Evolutionary conservation across 2,797 vertebrate genomes (phyloP), one percentile per base, ranked within the genome.

Genomic region (Peromyscus nudipes): DNA sequence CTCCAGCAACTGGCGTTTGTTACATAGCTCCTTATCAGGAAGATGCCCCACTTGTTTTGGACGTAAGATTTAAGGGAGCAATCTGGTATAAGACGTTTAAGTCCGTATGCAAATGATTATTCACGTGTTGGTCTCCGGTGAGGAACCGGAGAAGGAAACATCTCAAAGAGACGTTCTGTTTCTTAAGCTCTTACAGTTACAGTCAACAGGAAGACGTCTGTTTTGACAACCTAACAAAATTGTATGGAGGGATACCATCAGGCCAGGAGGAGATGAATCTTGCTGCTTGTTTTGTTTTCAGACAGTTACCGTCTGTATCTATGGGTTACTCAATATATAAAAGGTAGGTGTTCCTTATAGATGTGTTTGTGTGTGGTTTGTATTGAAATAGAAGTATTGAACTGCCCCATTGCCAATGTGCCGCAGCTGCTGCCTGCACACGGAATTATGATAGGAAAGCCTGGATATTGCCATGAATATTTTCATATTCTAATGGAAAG

Each of bases 381-480:
- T 19, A 64, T 73, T 43, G n/a, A 86, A 96, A 93, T 94, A 93
- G 80, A 76, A 91, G 95, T 96, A 94, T 94, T 98, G 95, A 97
- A 98, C 25, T 95, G 97, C 97, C 97, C 97, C 96, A 96, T 31
- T 92, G 94, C 97, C 94, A 97, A 82, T 43, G 96, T 96, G 95
- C 82, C 92, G 96, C 94, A 95, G 89, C 86, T 86, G 92, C 77
- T 97, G 96, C 92, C 55, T 87, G 93, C 93, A 94, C 89, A 95
- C 43, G 82, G 93, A 97, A 84, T 97, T 96, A 96, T 97, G 98
- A 90, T 95, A 97, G n/a, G 98, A 98, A 99, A 99, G 99, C 98
- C 98, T 98, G 98, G 98, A 98, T 98, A 98, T 98, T 99, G 98
- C 98, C 98, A 98, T 98, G 98, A 98, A 98, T 98, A 98, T 98